Evolutionary conservation across 2,888 invertebrate species (phyloP).

Genomic region (Cantharis lateralis): DNA sequence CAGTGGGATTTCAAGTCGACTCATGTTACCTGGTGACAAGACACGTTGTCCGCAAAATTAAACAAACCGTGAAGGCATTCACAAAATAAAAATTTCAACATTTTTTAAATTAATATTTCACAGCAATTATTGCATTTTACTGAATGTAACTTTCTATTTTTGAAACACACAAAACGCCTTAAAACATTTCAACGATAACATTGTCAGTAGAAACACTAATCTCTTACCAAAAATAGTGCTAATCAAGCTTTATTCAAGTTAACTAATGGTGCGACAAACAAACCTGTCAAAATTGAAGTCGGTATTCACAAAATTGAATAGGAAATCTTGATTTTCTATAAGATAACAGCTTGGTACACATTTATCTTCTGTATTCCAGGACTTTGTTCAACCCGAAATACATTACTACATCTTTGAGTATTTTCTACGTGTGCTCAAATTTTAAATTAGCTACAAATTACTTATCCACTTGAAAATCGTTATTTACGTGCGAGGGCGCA

Average conservation of each 20-base stretch:
- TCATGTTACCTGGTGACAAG: conserved; percentile 52
- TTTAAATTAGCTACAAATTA: background rate
- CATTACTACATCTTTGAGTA: background rate
- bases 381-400: background rate
- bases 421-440: background rate
- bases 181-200: background rate
- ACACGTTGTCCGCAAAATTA: conserved; percentile 42
- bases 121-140: background rate
- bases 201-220: conserved; percentile 1
- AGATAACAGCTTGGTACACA: background rate
- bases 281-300: background rate
- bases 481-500: background rate
- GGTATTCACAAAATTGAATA: background rate
- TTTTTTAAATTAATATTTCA: background rate
- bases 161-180: background rate
- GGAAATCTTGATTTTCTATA: background rate
- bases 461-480: background rate
- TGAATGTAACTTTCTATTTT: background rate
- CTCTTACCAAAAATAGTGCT: conserved; percentile 3
- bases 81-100: background rate
- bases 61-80: conserved; percentile 40
- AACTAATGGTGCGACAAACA: conserved; percentile 10
- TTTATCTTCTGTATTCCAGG: background rate
- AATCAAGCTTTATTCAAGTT: conserved; percentile 9
- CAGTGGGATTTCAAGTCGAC: conserved; percentile 49